phyloP scores from a whole-genome alignment of 2,797 vertebrate species.

The Rhinogobio ventralis region DNA sequence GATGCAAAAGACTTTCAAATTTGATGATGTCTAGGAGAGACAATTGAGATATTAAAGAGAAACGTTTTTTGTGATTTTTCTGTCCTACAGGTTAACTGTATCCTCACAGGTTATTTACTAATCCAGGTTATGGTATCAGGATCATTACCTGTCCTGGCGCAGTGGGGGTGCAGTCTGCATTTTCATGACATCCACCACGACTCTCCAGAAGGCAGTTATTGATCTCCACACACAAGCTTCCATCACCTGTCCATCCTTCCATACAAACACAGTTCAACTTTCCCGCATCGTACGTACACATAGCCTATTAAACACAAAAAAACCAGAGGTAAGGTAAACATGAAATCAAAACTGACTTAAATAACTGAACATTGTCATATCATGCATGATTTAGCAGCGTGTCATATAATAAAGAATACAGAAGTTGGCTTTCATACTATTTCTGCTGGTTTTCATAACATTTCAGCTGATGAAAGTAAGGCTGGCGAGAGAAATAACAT shows the following conservation, averaged over 20 bases:
- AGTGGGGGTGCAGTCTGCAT: slow-evolving; percentile 82
- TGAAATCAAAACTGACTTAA: background rate
- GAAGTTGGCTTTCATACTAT: background rate
- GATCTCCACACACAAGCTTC: slow-evolving; percentile 84
- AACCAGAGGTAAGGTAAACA: background rate
- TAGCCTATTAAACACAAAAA: slow-evolving; percentile 75
- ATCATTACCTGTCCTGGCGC: slow-evolving; percentile 89
- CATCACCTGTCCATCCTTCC: slow-evolving; percentile 91
- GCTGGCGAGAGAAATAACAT: background rate
- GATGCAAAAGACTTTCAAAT: background rate
- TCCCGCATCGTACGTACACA: slow-evolving; percentile 79
- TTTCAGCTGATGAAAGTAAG: background rate
- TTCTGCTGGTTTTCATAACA: background rate
- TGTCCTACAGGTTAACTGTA: background rate
- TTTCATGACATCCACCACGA: slow-evolving; percentile 84
- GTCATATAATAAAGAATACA: background rate
- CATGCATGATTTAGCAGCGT: background rate
- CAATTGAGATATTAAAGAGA: background rate
- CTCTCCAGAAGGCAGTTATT: slow-evolving; percentile 85
- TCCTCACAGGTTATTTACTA: background rate
- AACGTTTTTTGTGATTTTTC: background rate
- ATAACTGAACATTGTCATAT: background rate
- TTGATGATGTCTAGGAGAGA: background rate
- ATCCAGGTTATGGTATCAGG: background rate
- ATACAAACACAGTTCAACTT: slow-evolving; percentile 83